These are phyloP conservation scores for Drosophila macrospina DNA, from an alignment of 2,888 invertebrate species.

Conservation along the genomic window DNA sequence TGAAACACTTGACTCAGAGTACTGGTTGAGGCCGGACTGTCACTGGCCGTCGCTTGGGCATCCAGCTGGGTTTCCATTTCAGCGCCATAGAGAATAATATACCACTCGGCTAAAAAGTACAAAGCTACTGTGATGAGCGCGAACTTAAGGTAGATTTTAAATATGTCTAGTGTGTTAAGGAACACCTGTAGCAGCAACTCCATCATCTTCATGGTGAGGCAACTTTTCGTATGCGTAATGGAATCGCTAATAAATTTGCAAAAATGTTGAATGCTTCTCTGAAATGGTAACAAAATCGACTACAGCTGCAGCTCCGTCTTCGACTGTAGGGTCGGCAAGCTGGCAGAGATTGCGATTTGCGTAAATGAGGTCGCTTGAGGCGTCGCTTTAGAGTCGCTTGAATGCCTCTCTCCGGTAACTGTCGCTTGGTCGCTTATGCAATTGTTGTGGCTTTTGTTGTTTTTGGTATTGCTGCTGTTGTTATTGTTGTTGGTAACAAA, in stretches of 20 bases:
- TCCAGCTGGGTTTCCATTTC: conserved; percentile 74
- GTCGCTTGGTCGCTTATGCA: conserved; percentile 56
- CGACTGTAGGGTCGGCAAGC: conserved; percentile 38
- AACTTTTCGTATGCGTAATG: conserved; percentile 3
- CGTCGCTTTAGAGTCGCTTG: conserved; percentile 30
- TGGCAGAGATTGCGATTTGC: conserved; percentile 66
- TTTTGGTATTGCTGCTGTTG: conserved; percentile 23
- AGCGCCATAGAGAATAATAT: conserved; percentile 74
- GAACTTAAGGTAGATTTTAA: conserved; percentile 83
- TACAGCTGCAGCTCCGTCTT: neutral
- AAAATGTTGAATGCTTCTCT: conserved; percentile 3
- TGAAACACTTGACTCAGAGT: conserved; percentile 69
- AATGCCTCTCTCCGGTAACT: conserved; percentile 25
- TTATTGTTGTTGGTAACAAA: conserved; percentile 23
- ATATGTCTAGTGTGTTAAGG: conserved; percentile 72
- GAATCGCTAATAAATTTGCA: neutral
- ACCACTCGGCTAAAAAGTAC: conserved; percentile 83
- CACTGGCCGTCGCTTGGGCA: conserved; percentile 47
- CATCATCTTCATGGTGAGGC: conserved; percentile 54
- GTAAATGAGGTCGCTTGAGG: conserved; percentile 65
- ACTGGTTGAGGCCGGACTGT: conserved; percentile 62
- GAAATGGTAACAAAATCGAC: conserved; percentile 1
- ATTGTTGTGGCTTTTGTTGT: conserved; percentile 37
- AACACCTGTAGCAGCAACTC: conserved; percentile 63
- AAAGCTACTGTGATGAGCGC: conserved; percentile 77